phyloP scores from a whole-genome alignment of 1,140 invertebrate species.

The Monochamus saltuarius region DNA sequence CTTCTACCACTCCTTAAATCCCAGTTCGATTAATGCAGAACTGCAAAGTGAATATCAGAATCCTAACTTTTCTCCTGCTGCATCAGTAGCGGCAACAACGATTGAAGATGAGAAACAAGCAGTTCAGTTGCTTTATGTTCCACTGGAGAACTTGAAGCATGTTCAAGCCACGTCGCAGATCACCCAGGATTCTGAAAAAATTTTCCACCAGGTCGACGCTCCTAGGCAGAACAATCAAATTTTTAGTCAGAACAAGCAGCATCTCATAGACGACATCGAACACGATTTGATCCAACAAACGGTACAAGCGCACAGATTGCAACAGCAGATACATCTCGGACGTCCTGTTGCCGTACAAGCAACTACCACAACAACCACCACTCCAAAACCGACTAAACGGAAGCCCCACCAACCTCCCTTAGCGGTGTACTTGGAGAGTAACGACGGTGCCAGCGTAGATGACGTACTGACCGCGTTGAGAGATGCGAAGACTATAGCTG shows the following conservation, averaged over 20 bases:
- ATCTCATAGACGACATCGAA: conserved; percentile 40
- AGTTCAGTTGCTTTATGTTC: conserved; percentile 77
- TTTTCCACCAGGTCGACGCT: conserved; percentile 50
- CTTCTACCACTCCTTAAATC: conserved; percentile 33
- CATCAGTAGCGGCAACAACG: conserved; percentile 32
- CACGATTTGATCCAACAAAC: conserved; percentile 52
- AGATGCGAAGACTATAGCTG: conserved; percentile 70
- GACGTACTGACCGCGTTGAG: conserved; percentile 71
- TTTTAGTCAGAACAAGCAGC: conserved; percentile 18
- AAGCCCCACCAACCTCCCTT: conserved; percentile 79
- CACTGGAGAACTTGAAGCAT: conserved; percentile 66
- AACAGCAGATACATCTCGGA: conserved; percentile 48
- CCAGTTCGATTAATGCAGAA: conserved; percentile 33
- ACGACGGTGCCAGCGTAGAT: conserved; percentile 56
- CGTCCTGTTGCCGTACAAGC: conserved; percentile 24
- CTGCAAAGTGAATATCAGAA: conserved; percentile 25
- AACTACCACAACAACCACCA: conserved; percentile 32
- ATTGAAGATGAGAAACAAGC: conserved; percentile 58
- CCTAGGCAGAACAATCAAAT: conserved; percentile 40
- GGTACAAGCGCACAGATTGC: conserved; percentile 53
- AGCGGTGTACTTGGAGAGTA: conserved; percentile 69
- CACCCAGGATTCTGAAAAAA: conserved; percentile 22
- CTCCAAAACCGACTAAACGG: conserved; percentile 53
- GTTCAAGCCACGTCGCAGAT: conserved; percentile 24
- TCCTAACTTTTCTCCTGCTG: conserved; percentile 3